Percentiles rank a stretch among this genome's conserved stretches.
Evolutionary conservation across 2,888 invertebrate species (phyloP).

Genomic region (Thyatira batis): DNA sequence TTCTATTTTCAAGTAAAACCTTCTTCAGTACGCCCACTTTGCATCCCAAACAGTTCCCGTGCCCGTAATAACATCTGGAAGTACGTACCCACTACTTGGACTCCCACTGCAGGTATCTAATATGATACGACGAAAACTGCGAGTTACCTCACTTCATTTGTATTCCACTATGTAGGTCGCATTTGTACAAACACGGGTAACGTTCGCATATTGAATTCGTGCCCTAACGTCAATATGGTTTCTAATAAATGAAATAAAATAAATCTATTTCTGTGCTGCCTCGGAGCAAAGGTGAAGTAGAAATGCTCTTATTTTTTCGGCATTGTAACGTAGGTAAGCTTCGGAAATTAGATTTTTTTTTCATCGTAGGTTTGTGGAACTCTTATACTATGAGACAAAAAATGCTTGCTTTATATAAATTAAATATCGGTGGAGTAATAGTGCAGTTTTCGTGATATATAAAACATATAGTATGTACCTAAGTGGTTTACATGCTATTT

Average conservation of each 20-base stretch:
- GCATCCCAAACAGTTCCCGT: background rate
- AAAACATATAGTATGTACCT: too few species aligned
- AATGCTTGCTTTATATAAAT: too few species aligned
- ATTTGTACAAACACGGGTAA: slow-evolving; percentile 31
- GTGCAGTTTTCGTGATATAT: too few species aligned
- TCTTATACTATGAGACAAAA: too few species aligned
- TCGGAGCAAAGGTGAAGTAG: background rate
- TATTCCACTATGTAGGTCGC: slow-evolving; percentile 37
- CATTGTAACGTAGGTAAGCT: background rate
- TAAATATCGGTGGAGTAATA: too few species aligned
- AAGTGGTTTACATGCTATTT: too few species aligned
- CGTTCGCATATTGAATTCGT: slow-evolving; percentile 13
- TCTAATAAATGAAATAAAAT: slow-evolving; percentile 4
- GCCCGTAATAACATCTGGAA: slow-evolving; percentile 1
- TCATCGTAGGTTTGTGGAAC: too few species aligned
- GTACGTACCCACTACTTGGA: background rate
- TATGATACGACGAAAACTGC: slow-evolving; percentile 25
- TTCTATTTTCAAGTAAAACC: background rate
- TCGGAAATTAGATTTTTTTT: background rate
- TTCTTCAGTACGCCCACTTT: background rate
- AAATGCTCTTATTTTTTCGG: background rate
- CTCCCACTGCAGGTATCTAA: slow-evolving; percentile 25
- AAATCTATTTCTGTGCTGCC: background rate
- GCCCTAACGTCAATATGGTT: slow-evolving; percentile 1
- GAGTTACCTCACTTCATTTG: slow-evolving; percentile 35